phyloP scores from a whole-genome alignment of 2,888 invertebrate genomes.

The Lomographa bimaculata region DNA sequence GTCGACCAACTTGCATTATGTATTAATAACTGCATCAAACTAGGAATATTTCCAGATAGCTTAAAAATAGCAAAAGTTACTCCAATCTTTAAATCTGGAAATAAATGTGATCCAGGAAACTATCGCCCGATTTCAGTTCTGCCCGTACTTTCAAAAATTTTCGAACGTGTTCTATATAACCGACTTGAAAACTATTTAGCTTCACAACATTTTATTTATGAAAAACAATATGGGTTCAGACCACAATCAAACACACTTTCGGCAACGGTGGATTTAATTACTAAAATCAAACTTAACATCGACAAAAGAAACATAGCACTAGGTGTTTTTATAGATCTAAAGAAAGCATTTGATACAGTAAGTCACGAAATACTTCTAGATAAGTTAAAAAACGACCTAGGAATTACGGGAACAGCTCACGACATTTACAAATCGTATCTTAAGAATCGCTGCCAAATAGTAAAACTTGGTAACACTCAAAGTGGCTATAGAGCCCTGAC shows the following conservation, averaged over 20 bases:
- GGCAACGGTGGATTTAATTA: constrained; percentile 15
- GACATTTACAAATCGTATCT: constrained; percentile 14
- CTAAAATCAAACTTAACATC: constrained; percentile 9
- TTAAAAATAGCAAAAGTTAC: background rate
- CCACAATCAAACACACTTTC: constrained; percentile 19
- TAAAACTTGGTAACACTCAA: constrained; percentile 5
- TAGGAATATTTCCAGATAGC: background rate
- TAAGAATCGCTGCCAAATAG: constrained; percentile 4
- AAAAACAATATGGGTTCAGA: constrained; percentile 20
- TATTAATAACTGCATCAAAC: background rate
- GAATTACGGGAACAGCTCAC: constrained; percentile 2
- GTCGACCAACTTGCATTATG: background rate
- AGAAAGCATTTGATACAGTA: constrained; percentile 15
- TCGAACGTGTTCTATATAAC: constrained; percentile 11
- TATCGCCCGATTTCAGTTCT: constrained; percentile 11
- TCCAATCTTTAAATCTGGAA: constrained; percentile 15
- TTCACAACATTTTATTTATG: constrained; percentile 3
- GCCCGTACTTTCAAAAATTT: constrained; percentile 12
- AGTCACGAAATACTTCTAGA: constrained; percentile 6
- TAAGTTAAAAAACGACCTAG: constrained; percentile 2
- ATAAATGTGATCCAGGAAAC: constrained; percentile 10
- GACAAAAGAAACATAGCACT: constrained; percentile 12
- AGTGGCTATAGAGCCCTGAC: background rate
- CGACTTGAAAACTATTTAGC: constrained; percentile 7
- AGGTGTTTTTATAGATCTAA: constrained; percentile 14